Evolutionary conservation across 2,797 vertebrate genomes (phyloP).

Genomic region (Numenius phaeopus): DNA sequence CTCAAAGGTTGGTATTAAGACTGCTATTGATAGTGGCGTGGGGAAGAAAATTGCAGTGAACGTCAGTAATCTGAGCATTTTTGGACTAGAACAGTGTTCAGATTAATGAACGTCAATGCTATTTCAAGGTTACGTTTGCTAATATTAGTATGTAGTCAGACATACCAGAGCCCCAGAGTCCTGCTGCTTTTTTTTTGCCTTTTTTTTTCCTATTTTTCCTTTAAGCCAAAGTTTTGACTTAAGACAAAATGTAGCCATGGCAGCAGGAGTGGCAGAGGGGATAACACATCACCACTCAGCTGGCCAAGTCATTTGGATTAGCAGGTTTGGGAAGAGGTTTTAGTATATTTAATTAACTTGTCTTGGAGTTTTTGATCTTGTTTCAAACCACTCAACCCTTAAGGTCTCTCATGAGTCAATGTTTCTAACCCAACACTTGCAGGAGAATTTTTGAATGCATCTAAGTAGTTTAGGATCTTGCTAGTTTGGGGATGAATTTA

Average conservation of each 20-base stretch:
- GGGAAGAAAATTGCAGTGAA: conserved; percentile 26
- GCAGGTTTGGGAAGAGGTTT: conserved; percentile 25
- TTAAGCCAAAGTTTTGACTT: conserved; percentile 21
- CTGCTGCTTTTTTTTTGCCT: background rate
- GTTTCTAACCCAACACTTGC: background rate
- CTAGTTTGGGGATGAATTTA: background rate
- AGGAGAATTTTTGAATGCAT: background rate
- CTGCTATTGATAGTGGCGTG: background rate
- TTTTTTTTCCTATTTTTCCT: background rate
- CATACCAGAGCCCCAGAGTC: conserved; percentile 53
- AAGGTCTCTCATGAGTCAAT: conserved; percentile 1
- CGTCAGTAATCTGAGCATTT: conserved; percentile 27
- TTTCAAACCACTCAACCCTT: conserved; percentile 38
- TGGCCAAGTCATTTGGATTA: background rate
- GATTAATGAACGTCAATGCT: conserved; percentile 30
- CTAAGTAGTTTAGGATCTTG: background rate
- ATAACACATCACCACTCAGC: background rate
- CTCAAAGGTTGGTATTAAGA: background rate
- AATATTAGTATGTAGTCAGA: conserved; percentile 57
- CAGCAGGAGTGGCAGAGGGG: conserved; percentile 6
- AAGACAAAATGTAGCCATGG: background rate
- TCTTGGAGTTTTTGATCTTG: conserved; percentile 3
- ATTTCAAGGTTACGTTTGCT: conserved; percentile 56
- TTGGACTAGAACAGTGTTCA: background rate
- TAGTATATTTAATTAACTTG: conserved; percentile 5